Evolutionary conservation across 2,888 invertebrate species (phyloP).

Genomic region (Augiades crinisus): DNA sequence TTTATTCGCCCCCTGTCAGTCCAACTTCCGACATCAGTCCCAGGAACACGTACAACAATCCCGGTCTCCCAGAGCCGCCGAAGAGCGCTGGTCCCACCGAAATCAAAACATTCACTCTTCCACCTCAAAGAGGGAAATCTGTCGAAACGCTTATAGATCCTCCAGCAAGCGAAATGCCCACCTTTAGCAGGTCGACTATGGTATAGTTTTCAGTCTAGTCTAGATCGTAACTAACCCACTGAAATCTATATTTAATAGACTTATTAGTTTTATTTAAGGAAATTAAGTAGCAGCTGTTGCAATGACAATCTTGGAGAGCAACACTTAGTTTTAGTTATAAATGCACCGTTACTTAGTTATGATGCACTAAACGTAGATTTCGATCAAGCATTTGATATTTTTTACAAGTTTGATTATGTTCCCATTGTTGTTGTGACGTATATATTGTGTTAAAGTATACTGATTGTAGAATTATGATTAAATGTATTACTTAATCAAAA

Average conservation of each 20-base stretch:
- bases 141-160: conserved; percentile 72
- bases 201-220: conserved; percentile 45
- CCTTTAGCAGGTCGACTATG: conserved; percentile 74
- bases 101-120: conserved; percentile 70
- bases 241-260: conserved; percentile 29
- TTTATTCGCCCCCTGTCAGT: conserved; percentile 73
- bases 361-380: conserved; percentile 13
- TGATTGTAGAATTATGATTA: conserved; percentile 35
- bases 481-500: conserved; percentile 30
- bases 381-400: conserved; percentile 4
- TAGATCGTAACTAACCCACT: conserved; percentile 33
- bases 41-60: conserved; percentile 59
- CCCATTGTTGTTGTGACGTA: conserved; percentile 55
- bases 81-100: conserved; percentile 66
- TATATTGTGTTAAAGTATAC: conserved; percentile 32
- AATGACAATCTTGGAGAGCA: conserved; percentile 4
- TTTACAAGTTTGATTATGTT: conserved; percentile 28
- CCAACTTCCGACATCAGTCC: conserved; percentile 71
- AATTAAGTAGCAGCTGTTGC: conserved; percentile 15
- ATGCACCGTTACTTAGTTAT: conserved; percentile 17
- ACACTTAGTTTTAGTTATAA: conserved; percentile 8
- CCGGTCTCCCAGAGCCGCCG: conserved; percentile 66
- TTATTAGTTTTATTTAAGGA: conserved; percentile 12
- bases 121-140: conserved; percentile 66
- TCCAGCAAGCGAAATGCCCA: conserved; percentile 57